phyloP scores from a whole-genome alignment of 2,888 invertebrate genomes.

The Cinara cedri region DNA sequence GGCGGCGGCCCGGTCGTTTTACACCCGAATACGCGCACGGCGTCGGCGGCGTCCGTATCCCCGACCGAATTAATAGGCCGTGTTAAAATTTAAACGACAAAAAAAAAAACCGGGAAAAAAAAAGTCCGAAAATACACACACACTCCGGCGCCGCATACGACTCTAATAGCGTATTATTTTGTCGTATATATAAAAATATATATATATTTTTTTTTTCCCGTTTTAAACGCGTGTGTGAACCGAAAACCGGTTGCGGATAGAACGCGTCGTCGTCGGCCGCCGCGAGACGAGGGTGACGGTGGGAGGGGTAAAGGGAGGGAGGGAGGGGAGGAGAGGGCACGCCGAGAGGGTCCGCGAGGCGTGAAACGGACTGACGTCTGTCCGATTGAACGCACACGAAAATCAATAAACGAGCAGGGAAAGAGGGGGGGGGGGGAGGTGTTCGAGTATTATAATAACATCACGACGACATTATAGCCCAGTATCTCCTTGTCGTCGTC shows the following conservation, averaged over 20 bases:
- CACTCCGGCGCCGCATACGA: neutral
- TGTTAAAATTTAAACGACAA: conserved; percentile 37
- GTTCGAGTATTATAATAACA: no score
- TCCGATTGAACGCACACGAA: conserved; percentile 50
- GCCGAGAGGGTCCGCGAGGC: conserved; percentile 29
- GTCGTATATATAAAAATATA: no score
- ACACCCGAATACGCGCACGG: neutral
- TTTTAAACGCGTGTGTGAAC: neutral
- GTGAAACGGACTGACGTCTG: conserved; percentile 47
- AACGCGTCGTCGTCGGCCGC: no score
- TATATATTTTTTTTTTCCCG: no score
- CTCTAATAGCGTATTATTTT: no score
- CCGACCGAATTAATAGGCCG: conserved; percentile 45
- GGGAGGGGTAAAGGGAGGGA: no score
- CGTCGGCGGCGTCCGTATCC: neutral
- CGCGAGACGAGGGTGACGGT: no score
- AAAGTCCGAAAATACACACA: conserved; percentile 37
- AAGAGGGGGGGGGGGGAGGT: no score
- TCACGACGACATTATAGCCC: no score
- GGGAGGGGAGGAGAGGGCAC: neutral
- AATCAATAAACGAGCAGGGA: conserved; percentile 47
- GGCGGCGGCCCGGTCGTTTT: conserved; percentile 28
- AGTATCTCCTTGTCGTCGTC: no score
- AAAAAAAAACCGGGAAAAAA: neutral
- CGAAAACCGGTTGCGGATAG: conserved; percentile 39